phyloP scores from a whole-genome alignment of 2,797 vertebrate species.

The Linurgus olivaceus region DNA sequence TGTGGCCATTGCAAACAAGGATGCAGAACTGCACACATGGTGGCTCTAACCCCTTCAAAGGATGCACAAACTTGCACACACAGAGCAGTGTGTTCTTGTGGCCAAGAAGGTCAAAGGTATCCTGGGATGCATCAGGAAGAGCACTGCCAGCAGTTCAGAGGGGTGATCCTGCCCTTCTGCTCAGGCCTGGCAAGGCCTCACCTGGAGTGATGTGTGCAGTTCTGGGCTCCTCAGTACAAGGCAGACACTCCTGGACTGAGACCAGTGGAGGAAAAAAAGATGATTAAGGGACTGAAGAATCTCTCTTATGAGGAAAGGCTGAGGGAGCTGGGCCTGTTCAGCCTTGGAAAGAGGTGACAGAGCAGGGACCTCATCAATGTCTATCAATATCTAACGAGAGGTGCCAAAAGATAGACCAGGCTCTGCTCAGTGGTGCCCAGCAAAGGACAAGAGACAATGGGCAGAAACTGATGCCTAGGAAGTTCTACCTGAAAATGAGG shows the following conservation, averaged over 20 bases:
- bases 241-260: not conserved
- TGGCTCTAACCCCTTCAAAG: not conserved
- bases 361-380: not conserved
- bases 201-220: not conserved
- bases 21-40: not conserved
- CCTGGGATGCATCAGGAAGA: not conserved
- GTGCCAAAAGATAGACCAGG: not conserved
- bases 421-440: not conserved
- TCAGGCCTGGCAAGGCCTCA: not conserved
- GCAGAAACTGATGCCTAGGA: not conserved
- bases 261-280: not conserved
- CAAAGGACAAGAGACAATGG: not conserved
- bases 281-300: not conserved
- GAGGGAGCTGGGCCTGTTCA: not conserved
- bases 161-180: not conserved
- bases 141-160: not conserved
- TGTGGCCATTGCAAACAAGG: not conserved
- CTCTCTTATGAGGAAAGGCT: not conserved
- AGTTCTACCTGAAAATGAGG: not conserved
- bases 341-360: accelerated
- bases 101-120: not conserved
- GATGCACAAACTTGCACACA: not conserved
- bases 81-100: not conserved
- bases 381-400: not conserved
- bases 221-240: not conserved